Base-by-base conservation (phyloP, 1,140 invertebrate species). In the Neotoxoptera formosana region DNA sequence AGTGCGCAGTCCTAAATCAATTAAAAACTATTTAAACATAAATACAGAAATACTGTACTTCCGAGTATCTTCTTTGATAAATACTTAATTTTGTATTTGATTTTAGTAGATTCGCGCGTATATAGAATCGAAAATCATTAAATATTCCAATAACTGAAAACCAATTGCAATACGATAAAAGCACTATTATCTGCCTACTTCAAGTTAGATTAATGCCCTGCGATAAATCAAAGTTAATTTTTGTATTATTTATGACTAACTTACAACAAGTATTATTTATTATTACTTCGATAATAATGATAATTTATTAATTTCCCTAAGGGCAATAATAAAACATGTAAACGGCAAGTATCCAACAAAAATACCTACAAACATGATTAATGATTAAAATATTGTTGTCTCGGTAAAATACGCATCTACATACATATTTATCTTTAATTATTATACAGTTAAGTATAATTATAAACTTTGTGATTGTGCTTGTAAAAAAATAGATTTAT, bases 391-490 rank as follows among this genome's bases (percentile, higher is more conserved):
- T n/a, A 76, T n/a, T 76, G 30, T n/a, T 76, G 4, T 20, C 30
- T 76, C 23, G 30, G n/a, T 76, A 76, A n/a, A 76, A 76, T 60
- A 60, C 23, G n/a, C 1, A 14, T 67, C 9, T 76, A n/a, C 60
- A n/a, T 23, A 53, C 20, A 53, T 53, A 20, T 53, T 53, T n/a
- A 4, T 76, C n/a, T 76, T 76, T n/a, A n/a, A 76, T 34, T n/a
- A 67, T 67, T n/a, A n/a, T 67, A n/a, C 11, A n/a, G 6, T 67
- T 6, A 67, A 67, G 30, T 67, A 34, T 76, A n/a, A n/a, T n/a
- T 14, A 30, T n/a, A 30, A 14, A 0, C 2, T n/a, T 9, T 14
- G 30, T 17, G 6, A n/a, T n/a, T n/a, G 8, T n/a, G 60, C 0
- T 9, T 67, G 11, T 7, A n/a, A n/a, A 76, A 76, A n/a, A 17